Percentiles rank a stretch among this genome's conserved stretches.
Conservation (phyloP, 2,888 invertebrate genomes). For the Cybosia mesomella region DNA sequence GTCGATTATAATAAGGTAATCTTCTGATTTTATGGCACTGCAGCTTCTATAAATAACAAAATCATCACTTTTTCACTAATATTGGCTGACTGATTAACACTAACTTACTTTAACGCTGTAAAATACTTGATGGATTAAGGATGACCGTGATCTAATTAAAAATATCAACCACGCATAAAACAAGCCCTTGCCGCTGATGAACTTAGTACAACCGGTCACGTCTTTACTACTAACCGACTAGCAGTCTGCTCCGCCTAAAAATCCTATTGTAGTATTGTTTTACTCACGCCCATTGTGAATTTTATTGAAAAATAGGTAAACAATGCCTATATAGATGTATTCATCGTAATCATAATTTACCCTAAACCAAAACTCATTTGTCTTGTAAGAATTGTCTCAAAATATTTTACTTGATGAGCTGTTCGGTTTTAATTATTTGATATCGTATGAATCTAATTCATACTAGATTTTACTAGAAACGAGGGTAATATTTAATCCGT, state of each 20-base stretch:
- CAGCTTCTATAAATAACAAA: neutral
- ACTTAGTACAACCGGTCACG: slow-evolving; percentile 10
- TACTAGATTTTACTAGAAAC: too few relatives aligned
- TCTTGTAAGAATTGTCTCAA: neutral
- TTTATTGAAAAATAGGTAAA: slow-evolving; percentile 8
- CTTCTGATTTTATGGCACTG: neutral
- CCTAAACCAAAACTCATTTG: slow-evolving; percentile 1
- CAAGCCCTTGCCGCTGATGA: slow-evolving; percentile 7
- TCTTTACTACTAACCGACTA: slow-evolving; percentile 2
- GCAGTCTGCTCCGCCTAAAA: neutral
- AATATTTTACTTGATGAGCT: neutral
- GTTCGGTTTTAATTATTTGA: neutral
- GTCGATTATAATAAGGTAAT: neutral
- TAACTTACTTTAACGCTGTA: neutral
- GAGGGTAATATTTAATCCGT: too few relatives aligned
- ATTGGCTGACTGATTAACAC: neutral
- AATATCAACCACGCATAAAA: neutral
- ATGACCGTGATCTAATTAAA: slow-evolving; percentile 6
- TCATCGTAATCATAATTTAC: slow-evolving; percentile 6
- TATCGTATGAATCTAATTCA: neutral
- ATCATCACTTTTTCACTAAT: slow-evolving; percentile 1
- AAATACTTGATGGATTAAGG: neutral
- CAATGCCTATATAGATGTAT: slow-evolving; percentile 9
- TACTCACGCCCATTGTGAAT: slow-evolving; percentile 1
- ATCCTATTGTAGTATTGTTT: slow-evolving; percentile 13